Evolutionary conservation across 1,140 invertebrate species (phyloP).

Genomic region (Eriocheir sinensis): DNA sequence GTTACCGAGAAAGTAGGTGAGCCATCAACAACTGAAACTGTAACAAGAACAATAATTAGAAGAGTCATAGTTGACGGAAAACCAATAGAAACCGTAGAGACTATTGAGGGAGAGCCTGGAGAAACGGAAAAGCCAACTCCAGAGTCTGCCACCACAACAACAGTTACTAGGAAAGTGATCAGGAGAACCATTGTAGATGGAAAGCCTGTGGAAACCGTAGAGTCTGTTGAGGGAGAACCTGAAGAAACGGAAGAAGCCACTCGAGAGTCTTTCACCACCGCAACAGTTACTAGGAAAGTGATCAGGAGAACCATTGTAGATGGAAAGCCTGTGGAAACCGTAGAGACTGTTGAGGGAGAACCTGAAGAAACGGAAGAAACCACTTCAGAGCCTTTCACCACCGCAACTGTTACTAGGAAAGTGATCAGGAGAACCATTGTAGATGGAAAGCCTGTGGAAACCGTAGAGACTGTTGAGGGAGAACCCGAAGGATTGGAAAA

Average conservation of each 20-base stretch:
- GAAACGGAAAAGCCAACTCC: not conserved
- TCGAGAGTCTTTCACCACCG: not conserved
- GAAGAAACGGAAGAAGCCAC: constrained; percentile 6
- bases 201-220: constrained; percentile 1
- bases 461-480: not conserved
- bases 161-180: not conserved
- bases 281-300: constrained; percentile 27
- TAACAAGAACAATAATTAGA: constrained; percentile 51
- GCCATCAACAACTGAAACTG: constrained; percentile 18
- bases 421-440: constrained; percentile 29
- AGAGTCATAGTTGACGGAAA: not conserved
- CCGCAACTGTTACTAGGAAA: not conserved
- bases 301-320: constrained; percentile 2
- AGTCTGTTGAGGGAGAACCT: constrained; percentile 12
- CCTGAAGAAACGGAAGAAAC: not conserved
- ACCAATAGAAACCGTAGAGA: constrained; percentile 29
- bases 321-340: constrained; percentile 3
- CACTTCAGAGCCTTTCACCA: not conserved
- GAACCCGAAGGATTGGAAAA: constrained; percentile 27
- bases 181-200: constrained; percentile 39
- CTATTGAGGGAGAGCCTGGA: not conserved
- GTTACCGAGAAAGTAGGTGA: constrained; percentile 8
- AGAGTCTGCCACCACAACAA: not conserved
- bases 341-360: constrained; percentile 18
- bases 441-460: not conserved